Percentiles rank a stretch among this genome's conserved stretches.
These are phyloP conservation scores for Mastigias papua DNA, from an alignment of 30 jellyfish, hydroid and myxozoan species.

Conservation along the genomic window DNA sequence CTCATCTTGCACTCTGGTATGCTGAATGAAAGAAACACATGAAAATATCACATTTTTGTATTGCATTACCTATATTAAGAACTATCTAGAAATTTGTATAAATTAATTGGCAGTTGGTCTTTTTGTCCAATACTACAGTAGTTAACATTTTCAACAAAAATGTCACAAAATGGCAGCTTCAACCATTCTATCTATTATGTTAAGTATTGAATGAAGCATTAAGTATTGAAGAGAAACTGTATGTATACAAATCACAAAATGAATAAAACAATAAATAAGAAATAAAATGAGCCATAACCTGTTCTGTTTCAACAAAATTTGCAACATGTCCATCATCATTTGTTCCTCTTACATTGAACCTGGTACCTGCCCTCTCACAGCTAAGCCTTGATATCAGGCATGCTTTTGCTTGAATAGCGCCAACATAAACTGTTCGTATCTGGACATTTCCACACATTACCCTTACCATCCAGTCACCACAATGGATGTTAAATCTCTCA, in stretches of 20 bases:
- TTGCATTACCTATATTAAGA: too few relatives aligned
- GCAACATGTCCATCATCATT: slow-evolving; percentile 99
- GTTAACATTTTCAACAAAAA: too few relatives aligned
- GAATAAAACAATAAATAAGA: background rate
- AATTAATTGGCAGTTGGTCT: too few relatives aligned
- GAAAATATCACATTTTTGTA: too few relatives aligned
- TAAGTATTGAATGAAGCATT: too few relatives aligned
- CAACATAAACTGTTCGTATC: slow-evolving; percentile 88
- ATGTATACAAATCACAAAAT: background rate
- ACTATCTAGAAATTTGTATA: too few relatives aligned
- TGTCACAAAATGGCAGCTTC: too few relatives aligned
- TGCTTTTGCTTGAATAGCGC: slow-evolving; percentile 91
- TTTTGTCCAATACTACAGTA: too few relatives aligned
- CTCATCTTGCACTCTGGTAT: too few relatives aligned
- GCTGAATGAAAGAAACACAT: too few relatives aligned
- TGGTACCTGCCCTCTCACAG: slow-evolving; percentile 94
- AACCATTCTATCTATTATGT: too few relatives aligned
- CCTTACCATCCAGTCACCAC: slow-evolving; percentile 80
- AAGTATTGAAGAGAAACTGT: background rate
- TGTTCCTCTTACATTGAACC: slow-evolving; percentile 95
- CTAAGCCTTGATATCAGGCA: slow-evolving; percentile 95
- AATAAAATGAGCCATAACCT: slow-evolving; percentile 54
- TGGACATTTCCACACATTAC: slow-evolving; percentile 93
- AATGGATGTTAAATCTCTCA: slow-evolving; percentile 70
- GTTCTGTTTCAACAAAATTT: slow-evolving; percentile 98